phyloP scores from a whole-genome alignment of 2,797 vertebrate genomes.

The Acestrorhynchus altus region DNA sequence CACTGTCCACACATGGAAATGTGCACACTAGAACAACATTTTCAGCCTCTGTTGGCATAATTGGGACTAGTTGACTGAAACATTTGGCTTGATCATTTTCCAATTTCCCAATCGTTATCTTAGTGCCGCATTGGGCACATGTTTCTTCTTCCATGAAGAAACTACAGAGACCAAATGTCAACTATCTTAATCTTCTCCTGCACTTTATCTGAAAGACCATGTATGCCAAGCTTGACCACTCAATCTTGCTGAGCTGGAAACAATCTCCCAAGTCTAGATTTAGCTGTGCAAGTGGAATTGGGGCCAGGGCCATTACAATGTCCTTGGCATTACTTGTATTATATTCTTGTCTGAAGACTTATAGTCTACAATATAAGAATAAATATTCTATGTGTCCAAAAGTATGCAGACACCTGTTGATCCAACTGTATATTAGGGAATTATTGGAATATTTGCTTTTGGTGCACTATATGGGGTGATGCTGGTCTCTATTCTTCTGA shows the following conservation, averaged over 20 bases:
- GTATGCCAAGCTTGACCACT: neutral
- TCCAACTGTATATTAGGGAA: too few species aligned
- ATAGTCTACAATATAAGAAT: neutral
- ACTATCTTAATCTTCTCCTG: neutral
- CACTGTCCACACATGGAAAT: neutral
- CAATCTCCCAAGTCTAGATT: neutral
- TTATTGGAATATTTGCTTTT: too few species aligned
- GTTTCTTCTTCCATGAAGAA: conserved; percentile 27
- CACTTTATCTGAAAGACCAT: neutral
- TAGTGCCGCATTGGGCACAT: conserved; percentile 18
- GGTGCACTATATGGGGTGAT: too few species aligned
- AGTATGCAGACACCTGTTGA: too few species aligned
- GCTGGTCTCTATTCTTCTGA: too few species aligned
- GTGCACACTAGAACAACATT: neutral
- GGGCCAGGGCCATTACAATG: too few species aligned
- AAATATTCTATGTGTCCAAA: neutral
- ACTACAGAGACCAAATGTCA: conserved; percentile 4
- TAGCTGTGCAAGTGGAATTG: too few species aligned
- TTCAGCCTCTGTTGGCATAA: neutral
- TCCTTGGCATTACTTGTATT: too few species aligned
- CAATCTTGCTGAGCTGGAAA: neutral
- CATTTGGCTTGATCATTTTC: neutral
- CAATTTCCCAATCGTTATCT: conserved; percentile 11
- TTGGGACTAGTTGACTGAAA: neutral
- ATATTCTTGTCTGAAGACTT: neutral